Evolutionary conservation across 2,888 invertebrate species (phyloP).

Genomic region (Nysson spinosus): DNA sequence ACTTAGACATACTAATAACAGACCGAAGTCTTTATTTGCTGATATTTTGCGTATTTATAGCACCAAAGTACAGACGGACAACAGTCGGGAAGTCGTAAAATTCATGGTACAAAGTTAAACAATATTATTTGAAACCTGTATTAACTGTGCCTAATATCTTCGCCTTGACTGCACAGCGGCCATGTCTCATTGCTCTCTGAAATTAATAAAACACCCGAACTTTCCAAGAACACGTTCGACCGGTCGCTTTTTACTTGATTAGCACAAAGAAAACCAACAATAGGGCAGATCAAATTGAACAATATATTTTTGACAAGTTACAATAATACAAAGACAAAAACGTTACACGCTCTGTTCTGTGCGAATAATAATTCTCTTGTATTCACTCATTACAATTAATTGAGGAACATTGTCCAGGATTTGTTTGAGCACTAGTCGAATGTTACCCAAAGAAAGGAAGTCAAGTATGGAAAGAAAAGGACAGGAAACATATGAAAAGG

Average conservation of each 20-base stretch:
- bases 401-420: conserved; percentile 24
- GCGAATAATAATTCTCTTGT: conserved; percentile 62
- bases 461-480: too few relatives aligned
- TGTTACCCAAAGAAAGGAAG: conserved; percentile 32
- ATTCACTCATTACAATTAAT: conserved; percentile 26
- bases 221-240: not conserved
- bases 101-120: too few relatives aligned
- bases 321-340: conserved; percentile 68
- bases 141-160: too few relatives aligned
- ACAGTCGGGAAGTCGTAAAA: too few relatives aligned
- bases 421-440: conserved; percentile 48
- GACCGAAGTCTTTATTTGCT: not conserved
- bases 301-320: conserved; percentile 74
- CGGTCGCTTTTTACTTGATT: conserved; percentile 10
- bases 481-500: too few relatives aligned
- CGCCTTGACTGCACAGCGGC: too few relatives aligned
- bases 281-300: conserved; percentile 70
- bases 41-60: too few relatives aligned
- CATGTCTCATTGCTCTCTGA: too few relatives aligned
- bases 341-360: conserved; percentile 65
- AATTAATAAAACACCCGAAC: not conserved
- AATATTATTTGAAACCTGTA: too few relatives aligned
- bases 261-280: conserved; percentile 72
- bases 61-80: too few relatives aligned
- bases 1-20: not conserved